These are phyloP conservation scores for Pogonocichla stellata DNA, from an alignment of 2,113 vertebrate species.

Conservation along the genomic window DNA sequence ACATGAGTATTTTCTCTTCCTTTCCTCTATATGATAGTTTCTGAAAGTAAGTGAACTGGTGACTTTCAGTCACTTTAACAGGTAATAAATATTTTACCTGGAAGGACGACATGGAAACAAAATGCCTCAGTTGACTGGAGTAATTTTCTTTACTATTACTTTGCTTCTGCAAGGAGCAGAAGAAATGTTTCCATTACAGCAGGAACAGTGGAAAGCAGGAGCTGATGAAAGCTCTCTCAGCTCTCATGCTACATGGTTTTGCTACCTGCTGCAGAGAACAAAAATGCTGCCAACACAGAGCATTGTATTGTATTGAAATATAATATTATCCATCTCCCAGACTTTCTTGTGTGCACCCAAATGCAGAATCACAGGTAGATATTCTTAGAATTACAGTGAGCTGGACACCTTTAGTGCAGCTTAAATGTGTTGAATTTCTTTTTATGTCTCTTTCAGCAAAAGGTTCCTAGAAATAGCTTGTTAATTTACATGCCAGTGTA, in stretches of 20 bases:
- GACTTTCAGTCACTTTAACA: background rate
- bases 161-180: background rate
- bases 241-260: background rate
- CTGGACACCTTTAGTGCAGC: background rate
- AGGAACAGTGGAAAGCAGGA: background rate
- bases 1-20: background rate
- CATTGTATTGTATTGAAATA: background rate
- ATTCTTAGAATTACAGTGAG: background rate
- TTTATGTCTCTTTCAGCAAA: background rate
- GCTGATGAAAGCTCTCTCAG: background rate
- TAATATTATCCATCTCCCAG: background rate
- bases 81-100: slow-evolving; percentile 43
- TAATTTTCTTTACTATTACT: slow-evolving; percentile 21
- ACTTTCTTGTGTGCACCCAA: background rate
- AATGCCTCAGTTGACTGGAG: background rate
- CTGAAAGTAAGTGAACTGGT: background rate
- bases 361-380: background rate
- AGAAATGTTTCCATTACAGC: slow-evolving; percentile 21
- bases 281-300: background rate
- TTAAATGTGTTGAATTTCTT: background rate
- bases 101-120: background rate
- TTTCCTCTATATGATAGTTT: background rate
- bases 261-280: background rate
- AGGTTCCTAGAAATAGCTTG: background rate
- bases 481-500: background rate